A percentile compares a stretch with the other conserved stretches of the same genome.
Evolutionary conservation across 1,140 invertebrate genomes (phyloP).

Genomic region (Hetaerina americana): DNA sequence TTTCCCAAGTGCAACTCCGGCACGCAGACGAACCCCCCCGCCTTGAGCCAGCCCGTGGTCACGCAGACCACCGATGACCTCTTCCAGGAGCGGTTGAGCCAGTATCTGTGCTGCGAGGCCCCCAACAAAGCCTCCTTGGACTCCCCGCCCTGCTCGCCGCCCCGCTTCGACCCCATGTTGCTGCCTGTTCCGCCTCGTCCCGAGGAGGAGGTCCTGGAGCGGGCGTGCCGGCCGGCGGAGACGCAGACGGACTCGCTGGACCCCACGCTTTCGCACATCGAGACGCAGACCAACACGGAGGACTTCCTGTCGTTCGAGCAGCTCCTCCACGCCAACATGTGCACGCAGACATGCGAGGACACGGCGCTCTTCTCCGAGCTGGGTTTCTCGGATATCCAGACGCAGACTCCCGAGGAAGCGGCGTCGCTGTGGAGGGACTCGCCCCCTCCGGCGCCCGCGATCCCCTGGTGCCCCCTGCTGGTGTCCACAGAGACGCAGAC

Average conservation of each 20-base stretch:
- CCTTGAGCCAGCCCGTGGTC: not conserved
- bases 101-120: too few relatives aligned
- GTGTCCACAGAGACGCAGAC: constrained; percentile 34
- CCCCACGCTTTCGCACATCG: constrained; percentile 30
- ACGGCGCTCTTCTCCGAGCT: constrained; percentile 38
- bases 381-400: constrained; percentile 41
- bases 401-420: constrained; percentile 31
- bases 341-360: constrained; percentile 45
- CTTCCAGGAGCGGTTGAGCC: too few relatives aligned
- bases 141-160: too few relatives aligned
- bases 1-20: not conserved
- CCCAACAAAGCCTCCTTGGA: too few relatives aligned
- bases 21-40: not conserved
- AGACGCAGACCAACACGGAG: constrained; percentile 35
- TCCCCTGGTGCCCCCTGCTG: constrained; percentile 26
- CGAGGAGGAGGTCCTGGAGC: too few relatives aligned
- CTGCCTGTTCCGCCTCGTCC: too few relatives aligned
- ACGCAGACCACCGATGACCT: too few relatives aligned
- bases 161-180: too few relatives aligned
- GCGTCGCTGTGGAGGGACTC: not conserved
- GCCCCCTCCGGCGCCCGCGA: not conserved
- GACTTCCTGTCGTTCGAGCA: constrained; percentile 25
- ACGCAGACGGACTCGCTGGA: constrained; percentile 35
- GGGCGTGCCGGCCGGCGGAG: too few relatives aligned
- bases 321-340: constrained; percentile 39